Base-by-base conservation (phyloP, 1,140 invertebrate genomes). In the Pogonomyrmex barbatus region DNA sequence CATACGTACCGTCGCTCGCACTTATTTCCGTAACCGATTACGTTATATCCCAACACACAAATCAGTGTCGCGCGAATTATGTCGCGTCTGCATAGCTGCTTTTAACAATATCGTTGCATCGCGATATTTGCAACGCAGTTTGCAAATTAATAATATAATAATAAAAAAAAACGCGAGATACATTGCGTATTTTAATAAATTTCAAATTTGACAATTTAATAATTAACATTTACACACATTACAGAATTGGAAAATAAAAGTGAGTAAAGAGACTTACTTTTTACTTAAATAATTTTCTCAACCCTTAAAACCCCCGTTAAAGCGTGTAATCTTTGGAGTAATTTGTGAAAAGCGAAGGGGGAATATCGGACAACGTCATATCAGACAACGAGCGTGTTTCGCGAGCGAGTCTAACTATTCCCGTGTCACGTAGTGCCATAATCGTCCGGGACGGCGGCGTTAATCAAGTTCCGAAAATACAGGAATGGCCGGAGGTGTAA, bases 401-500 rank as follows among this genome's bases (percentile, higher is more conserved):
- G 50, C 17, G 89, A 76, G 24, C 79, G 88, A 58, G 39, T 65
- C 76, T 45, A 81, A 88, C 90, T 91, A 91, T 89, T 91, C 90
- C 79, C 90, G 68, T 78, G 78, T 88, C 87, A 78, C 87, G 87
- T 82, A 87, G 52, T 70, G 85, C 79, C 75, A 91, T 91, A 91
- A 91, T 91, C 89, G 89, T 89, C 76, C 88, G 54, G 87, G 88
- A 86, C 83, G 89, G 76, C 76, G 70, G 60, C 87, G 88, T 91
- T 92, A 92, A 92, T 92, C 89, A 92, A 92, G 92, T 92, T 92
- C 90, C 85, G 88, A 91, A 92, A 92, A 92, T 91, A 89, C 92
- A 87, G 82, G 85, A 91, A 91, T 91, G 86, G 89, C 85, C 85
- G 82, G 90, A 87, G 90, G 85, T 88, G 91, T 90, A 88, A 90